Percentiles rank a stretch among this genome's conserved stretches.
Conservation (phyloP, 2,113 vertebrate species). For the Ochotona curzoniae region DNA sequence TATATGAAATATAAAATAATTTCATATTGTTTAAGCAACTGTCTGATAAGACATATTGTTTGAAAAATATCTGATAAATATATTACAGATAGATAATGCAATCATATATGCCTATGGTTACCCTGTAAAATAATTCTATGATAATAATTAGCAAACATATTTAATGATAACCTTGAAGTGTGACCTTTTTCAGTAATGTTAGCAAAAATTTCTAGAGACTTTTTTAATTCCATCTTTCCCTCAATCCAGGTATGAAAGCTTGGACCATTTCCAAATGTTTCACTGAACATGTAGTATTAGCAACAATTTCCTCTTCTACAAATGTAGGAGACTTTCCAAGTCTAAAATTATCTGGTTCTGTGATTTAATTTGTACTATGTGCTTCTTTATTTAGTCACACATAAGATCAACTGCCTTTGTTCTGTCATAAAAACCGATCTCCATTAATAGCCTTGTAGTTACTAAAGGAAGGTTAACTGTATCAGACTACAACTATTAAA, state of each 20-base stretch:
- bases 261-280: slow-evolving; percentile 52
- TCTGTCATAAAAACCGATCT: slow-evolving; percentile 56
- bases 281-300: slow-evolving; percentile 32
- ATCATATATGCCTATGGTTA: background rate
- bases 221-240: slow-evolving; percentile 25
- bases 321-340: slow-evolving; percentile 4
- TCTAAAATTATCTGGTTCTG: slow-evolving; percentile 45
- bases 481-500: slow-evolving; percentile 65
- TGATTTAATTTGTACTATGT: slow-evolving; percentile 61
- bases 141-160: slow-evolving; percentile 19
- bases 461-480: slow-evolving; percentile 47
- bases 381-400: slow-evolving; percentile 58
- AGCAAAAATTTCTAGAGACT: slow-evolving; percentile 8
- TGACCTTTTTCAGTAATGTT: background rate
- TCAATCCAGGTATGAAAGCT: slow-evolving; percentile 54
- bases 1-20: no score
- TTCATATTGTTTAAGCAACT: background rate
- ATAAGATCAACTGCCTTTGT: slow-evolving; percentile 46
- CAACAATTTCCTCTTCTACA: slow-evolving; percentile 28
- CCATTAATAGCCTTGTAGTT: slow-evolving; percentile 54
- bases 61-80: background rate
- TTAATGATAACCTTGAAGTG: slow-evolving; percentile 40
- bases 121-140: background rate
- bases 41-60: background rate
- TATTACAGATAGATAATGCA: background rate